Evolutionary conservation across 2,113 vertebrate genomes (phyloP), one percentile per base, ranked within the genome.

Genomic region (Nothocercus julius): DNA sequence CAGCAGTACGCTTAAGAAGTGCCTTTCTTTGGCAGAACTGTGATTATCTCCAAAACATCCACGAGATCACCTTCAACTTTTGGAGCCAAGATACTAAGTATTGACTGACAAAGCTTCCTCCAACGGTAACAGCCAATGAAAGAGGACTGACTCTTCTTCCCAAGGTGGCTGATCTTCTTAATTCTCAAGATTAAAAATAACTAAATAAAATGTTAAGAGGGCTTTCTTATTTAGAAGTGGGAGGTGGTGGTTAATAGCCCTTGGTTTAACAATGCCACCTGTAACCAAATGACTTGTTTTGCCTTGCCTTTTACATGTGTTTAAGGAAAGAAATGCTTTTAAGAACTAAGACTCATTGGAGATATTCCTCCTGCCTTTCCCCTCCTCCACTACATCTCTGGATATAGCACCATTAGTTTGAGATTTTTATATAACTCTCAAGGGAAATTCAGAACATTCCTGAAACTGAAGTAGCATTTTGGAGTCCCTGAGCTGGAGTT

Each of bases 361-460:
- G 53, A n/a, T n/a, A 36, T 22, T 51, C 63, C 42, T 78, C 22
- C 92, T 38, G 38, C 38, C 0, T 38, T 30, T 66, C 47, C 81
- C 68, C 54, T 91, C 85, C 85, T 76, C 64, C 70, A 9, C 47
- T 12, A 2, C 70, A 28, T 62, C 82, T 96, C 92, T 0, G 42
- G 92, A 72, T 79, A 84, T 11, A 84, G 93, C 87, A 81, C 84
- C 62, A 28, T 66, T 15, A 18, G 13, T n/a, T 53, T 2, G 80
- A 95, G 91, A 30, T 36, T 79, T 94, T 96, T 94, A 93, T 64
- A 80, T 64, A 80, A 25, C 64, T 95, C 93, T 59, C 90, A 11
- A 18, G 93, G 93, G 95, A 92, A 92, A 87, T 0, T 28, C 63
- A 9, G 74, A 94, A 94, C 92, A 96, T 96, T 96, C 92, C 89